Base-by-base conservation (phyloP, 2,797 vertebrate species). In the Sebastes hopkinsi region DNA sequence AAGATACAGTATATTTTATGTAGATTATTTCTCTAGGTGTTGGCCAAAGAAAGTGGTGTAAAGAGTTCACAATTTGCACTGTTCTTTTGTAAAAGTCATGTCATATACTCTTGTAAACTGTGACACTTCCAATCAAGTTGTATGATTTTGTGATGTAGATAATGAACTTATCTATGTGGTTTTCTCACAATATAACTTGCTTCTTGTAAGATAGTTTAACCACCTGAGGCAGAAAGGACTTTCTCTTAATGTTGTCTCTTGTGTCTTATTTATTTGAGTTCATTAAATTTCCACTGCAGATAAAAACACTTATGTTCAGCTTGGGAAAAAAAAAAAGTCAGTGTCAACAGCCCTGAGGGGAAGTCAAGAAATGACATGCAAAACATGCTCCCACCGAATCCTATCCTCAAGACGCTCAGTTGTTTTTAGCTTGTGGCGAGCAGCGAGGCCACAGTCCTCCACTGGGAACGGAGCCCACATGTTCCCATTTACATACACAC, bases 311-410 rank as follows among this genome's bases (percentile, higher is more conserved):
- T 71, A 65, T 83, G 34, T 74, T 81, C 50, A 82, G 71, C 67
- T 64, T 12, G 29, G 30, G 22, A 12, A 60, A 67, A 69, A 23
- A 62, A 56, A 66, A 18, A 46, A 27, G 42, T 83, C 62, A 71
- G 55, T 77, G 71, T 87, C 80, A 87, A 80, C 80, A 69, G 62
- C 77, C 87, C 76, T 75, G 61, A 75, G 81, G 79, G 79, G 69
- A 76, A 79, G 79, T 80, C 75, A 85, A 72, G 81, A 88, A 82
- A 77, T 79, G 23, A 87, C 76, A 88, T 71, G 82, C 86, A 87
- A 67, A 87, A 89, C 87, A 83, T 88, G 88, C 91, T 89, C 82
- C 42, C 52, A 83, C 89, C 8, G 1, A 70, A 62, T 67, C 64
- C 68, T 58, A 6, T 58, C 84, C 80, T 87, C 86, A 13, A 77